A percentile compares a stretch with the other conserved stretches of the same genome.
Conservation (phyloP, 2,113 vertebrate species). For the Laticauda colubrina region DNA sequence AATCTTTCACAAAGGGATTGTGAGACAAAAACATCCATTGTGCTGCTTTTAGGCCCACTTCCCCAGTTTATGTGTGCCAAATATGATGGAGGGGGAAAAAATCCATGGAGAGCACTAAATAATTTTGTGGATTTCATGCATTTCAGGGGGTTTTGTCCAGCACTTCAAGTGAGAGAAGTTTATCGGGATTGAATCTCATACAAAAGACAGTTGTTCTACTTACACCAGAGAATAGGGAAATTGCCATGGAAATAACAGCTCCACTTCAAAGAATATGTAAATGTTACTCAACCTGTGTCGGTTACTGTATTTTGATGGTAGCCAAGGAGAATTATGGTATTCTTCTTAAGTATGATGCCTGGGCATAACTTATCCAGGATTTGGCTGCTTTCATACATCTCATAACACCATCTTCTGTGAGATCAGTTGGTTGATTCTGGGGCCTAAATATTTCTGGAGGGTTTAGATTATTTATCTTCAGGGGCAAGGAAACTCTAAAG, state of each 20-base stretch:
- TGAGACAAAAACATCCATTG: conserved; percentile 7
- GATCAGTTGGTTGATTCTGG: background rate
- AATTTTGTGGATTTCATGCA: accelerated
- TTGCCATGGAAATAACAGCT: background rate
- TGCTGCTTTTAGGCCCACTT: conserved; percentile 21
- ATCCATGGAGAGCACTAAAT: background rate
- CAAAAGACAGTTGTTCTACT: background rate
- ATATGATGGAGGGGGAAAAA: background rate
- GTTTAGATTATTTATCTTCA: background rate
- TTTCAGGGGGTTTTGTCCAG: accelerated
- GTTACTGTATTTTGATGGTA: background rate
- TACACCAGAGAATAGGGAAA: background rate
- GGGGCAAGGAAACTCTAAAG: background rate
- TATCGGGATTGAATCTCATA: conserved; percentile 50
- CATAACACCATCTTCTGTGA: background rate
- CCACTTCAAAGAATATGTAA: background rate
- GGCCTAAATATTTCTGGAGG: background rate
- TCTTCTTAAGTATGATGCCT: background rate
- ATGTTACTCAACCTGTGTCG: background rate
- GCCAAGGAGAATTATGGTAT: conserved; percentile 3
- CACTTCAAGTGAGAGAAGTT: conserved; percentile 29
- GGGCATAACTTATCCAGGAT: background rate
- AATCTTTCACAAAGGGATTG: conserved; percentile 33
- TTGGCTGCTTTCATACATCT: background rate
- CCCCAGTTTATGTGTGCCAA: accelerated